A percentile compares a stretch with the other conserved stretches of the same genome.
Conservation (phyloP, 2,113 vertebrate species). For the Butorides virescens region DNA sequence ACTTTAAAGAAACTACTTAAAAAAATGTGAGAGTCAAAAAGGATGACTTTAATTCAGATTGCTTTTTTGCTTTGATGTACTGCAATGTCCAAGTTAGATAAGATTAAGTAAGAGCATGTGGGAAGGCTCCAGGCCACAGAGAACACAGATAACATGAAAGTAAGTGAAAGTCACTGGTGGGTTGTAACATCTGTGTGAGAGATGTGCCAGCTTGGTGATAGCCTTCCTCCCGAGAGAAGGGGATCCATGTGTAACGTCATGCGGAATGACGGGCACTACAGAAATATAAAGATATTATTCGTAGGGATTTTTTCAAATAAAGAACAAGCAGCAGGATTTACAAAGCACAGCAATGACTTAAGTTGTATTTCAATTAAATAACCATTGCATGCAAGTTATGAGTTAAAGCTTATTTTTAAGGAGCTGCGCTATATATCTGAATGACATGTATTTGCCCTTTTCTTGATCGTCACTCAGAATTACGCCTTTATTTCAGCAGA, state of each 20-base stretch:
- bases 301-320: neutral
- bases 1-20: neutral
- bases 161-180: neutral
- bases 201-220: accelerated
- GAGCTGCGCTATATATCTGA: neutral
- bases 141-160: slow-evolving; percentile 40
- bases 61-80: slow-evolving; percentile 14
- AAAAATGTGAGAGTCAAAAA: neutral
- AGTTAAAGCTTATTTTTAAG: neutral
- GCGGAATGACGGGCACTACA: neutral
- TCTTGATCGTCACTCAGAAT: neutral
- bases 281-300: neutral
- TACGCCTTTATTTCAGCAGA: neutral
- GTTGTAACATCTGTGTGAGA: neutral
- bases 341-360: neutral
- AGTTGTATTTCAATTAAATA: neutral
- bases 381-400: accelerated
- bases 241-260: neutral
- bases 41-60: neutral
- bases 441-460: neutral
- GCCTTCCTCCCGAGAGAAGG: neutral
- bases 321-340: neutral
- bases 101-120: neutral
- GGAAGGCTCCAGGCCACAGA: neutral
- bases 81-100: slow-evolving; percentile 14